Evolutionary conservation across 2,888 invertebrate genomes (phyloP).

Genomic region (Himalopsyche tibetana): DNA sequence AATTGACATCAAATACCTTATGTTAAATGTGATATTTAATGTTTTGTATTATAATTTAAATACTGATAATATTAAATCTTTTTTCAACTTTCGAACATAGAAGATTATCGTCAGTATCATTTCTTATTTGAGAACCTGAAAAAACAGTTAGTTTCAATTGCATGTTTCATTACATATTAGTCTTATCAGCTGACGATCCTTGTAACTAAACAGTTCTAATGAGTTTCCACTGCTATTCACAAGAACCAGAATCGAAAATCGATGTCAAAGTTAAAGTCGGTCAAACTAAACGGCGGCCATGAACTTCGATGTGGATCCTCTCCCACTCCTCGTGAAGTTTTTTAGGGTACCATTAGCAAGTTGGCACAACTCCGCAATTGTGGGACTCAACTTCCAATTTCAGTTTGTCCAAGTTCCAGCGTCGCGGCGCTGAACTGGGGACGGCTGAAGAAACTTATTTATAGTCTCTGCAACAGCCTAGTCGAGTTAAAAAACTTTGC

Average conservation of each 20-base stretch:
- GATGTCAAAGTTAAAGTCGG: slow-evolving; percentile 65
- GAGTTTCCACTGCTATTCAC: slow-evolving; percentile 1
- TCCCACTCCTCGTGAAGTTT: slow-evolving; percentile 58
- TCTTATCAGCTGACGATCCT: background rate
- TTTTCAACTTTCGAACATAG: too few relatives aligned
- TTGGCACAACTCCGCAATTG: slow-evolving; percentile 64
- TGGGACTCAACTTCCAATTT: slow-evolving; percentile 57
- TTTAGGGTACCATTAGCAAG: slow-evolving; percentile 64
- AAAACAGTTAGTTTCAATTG: background rate
- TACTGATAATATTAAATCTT: too few relatives aligned
- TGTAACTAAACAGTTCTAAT: background rate
- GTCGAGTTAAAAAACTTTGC: slow-evolving; percentile 62
- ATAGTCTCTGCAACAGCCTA: slow-evolving; percentile 60
- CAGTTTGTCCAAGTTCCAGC: slow-evolving; percentile 53
- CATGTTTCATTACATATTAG: background rate
- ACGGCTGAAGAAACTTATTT: slow-evolving; percentile 61
- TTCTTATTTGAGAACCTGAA: too few relatives aligned
- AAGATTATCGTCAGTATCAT: too few relatives aligned
- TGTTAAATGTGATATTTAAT: too few relatives aligned
- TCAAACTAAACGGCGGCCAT: slow-evolving; percentile 64
- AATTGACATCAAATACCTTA: too few relatives aligned
- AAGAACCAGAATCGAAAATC: slow-evolving; percentile 57
- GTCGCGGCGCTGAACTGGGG: slow-evolving; percentile 41
- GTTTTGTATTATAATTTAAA: too few relatives aligned
- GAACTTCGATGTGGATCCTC: slow-evolving; percentile 56